Evolutionary conservation across 1,140 invertebrate species (phyloP).

Genomic region (Gonioctena quinquepunctata): DNA sequence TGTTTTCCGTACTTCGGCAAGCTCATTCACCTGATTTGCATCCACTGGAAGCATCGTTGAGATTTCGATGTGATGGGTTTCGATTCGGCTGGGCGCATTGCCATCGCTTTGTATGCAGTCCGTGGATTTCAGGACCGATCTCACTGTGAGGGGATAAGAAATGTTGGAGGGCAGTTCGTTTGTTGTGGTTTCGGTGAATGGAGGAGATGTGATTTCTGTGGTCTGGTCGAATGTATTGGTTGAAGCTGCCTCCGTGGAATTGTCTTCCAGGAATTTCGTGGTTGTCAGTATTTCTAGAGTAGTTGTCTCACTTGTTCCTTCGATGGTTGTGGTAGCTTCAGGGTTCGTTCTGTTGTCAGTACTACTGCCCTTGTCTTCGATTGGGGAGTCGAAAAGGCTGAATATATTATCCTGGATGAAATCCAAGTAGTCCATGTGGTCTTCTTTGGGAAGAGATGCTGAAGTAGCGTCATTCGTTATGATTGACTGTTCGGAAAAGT

Average conservation of each 20-base stretch:
- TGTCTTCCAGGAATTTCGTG: constrained; percentile 3
- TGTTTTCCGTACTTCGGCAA: constrained; percentile 24
- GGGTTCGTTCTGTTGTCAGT: not conserved
- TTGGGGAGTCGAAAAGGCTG: constrained; percentile 35
- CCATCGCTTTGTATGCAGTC: constrained; percentile 39
- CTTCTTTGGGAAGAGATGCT: constrained; percentile 1
- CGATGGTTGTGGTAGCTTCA: not conserved
- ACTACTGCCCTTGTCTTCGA: constrained; percentile 14
- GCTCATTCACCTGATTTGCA: constrained; percentile 29
- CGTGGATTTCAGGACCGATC: constrained; percentile 44
- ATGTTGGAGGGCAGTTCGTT: not conserved
- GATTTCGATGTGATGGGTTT: not conserved
- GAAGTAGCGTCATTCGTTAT: too few relatives aligned
- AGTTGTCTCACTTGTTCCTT: constrained; percentile 5
- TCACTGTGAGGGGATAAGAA: constrained; percentile 21
- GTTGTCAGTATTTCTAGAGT: constrained; percentile 12
- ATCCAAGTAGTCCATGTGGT: not conserved
- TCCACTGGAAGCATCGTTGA: constrained; percentile 26
- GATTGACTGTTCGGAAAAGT: too few relatives aligned
- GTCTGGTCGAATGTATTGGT: constrained; percentile 7
- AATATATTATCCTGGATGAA: constrained; percentile 21
- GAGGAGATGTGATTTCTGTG: not conserved
- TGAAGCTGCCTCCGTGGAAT: constrained; percentile 7
- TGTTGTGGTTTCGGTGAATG: not conserved
- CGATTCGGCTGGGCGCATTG: not conserved